Evolutionary conservation across 2,888 invertebrate genomes (phyloP).

Genomic region (Cataglyphis altisquamis): DNA sequence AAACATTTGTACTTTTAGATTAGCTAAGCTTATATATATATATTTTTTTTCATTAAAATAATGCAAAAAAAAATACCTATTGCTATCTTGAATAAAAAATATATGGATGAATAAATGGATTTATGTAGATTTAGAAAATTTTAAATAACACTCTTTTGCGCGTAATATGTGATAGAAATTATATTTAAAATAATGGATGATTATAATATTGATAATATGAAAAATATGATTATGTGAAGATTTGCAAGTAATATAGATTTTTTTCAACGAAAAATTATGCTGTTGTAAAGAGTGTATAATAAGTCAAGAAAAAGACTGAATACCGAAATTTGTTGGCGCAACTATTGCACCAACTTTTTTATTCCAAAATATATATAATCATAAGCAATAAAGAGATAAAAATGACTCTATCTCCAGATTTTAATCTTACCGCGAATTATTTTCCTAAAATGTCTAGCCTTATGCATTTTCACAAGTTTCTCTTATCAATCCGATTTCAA

Average conservation of each 20-base stretch:
- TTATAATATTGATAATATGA: neutral
- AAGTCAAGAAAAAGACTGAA: neutral
- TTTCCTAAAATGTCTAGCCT: neutral
- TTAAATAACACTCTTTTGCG: too few relatives aligned
- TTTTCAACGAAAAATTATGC: neutral
- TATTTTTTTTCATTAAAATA: too few relatives aligned
- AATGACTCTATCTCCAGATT: neutral
- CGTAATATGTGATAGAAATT: too few relatives aligned
- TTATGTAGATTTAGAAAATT: too few relatives aligned
- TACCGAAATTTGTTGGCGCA: neutral
- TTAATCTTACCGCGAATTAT: slow-evolving; percentile 12
- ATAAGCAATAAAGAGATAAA: neutral
- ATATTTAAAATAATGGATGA: neutral
- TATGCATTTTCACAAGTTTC: neutral
- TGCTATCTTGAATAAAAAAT: neutral
- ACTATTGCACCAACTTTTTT: neutral
- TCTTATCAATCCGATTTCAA: slow-evolving; percentile 28
- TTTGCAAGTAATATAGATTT: neutral
- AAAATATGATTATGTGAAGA: neutral
- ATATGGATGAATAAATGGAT: neutral
- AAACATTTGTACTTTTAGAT: neutral
- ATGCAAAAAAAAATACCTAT: neutral
- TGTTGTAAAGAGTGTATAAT: neutral
- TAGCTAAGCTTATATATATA: too few relatives aligned
- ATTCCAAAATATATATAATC: neutral